Percentiles rank a stretch among this genome's conserved stretches.
phyloP scores from a whole-genome alignment of 2,888 invertebrate genomes.

The Dasysyrphus tricinctus region DNA sequence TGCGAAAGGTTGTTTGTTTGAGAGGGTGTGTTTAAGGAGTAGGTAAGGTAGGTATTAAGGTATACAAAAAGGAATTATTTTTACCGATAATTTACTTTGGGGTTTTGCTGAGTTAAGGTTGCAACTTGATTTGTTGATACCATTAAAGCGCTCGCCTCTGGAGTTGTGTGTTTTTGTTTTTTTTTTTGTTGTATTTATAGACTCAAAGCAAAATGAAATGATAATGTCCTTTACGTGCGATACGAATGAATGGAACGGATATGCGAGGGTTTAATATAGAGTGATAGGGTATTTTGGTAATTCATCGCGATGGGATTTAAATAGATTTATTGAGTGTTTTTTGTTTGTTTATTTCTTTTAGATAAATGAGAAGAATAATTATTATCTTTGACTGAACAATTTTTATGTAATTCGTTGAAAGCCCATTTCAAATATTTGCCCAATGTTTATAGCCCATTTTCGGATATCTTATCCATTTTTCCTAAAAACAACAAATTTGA shows the following conservation, averaged over 20 bases:
- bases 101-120: constrained; percentile 61
- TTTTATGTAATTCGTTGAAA: too few relatives aligned
- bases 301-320: constrained; percentile 56
- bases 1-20: constrained; percentile 10
- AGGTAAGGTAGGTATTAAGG: too few relatives aligned
- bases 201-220: constrained; percentile 62
- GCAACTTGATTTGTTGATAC: constrained; percentile 74
- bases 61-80: constrained; percentile 51
- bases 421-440: too few relatives aligned
- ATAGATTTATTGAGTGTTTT: constrained; percentile 50
- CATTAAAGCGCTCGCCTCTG: constrained; percentile 47
- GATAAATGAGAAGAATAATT: constrained; percentile 24
- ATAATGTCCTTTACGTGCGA: constrained; percentile 68
- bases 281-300: constrained; percentile 38
- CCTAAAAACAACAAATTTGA: too few relatives aligned
- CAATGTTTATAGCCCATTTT: too few relatives aligned
- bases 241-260: constrained; percentile 52
- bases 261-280: constrained; percentile 13
- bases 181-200: constrained; percentile 20
- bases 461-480: too few relatives aligned
- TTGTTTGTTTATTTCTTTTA: neutral
- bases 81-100: constrained; percentile 74
- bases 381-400: neutral
- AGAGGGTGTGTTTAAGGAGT: neutral
- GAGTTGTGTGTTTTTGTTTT: constrained; percentile 1